Evolutionary conservation across 2,113 vertebrate genomes (phyloP), one percentile per base, ranked within the genome.

Genomic region (Plectropomus leopardus): DNA sequence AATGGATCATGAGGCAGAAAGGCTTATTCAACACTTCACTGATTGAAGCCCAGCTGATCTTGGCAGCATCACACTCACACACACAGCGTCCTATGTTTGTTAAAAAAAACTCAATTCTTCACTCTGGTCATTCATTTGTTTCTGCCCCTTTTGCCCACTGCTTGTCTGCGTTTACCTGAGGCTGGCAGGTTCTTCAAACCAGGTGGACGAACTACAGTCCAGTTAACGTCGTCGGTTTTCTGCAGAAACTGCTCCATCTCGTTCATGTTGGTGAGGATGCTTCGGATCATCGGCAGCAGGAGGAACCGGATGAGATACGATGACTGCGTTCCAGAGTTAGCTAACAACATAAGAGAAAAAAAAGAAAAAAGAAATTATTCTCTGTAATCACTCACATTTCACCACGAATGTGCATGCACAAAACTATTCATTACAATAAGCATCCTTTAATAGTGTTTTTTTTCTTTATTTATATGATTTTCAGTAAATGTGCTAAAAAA

Each of bases 201-300:
- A 0, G 96, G 94, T 0, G 95, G 95, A 10, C 95, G 90, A 16
- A 96, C 94, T 28, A 96, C 93, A 4, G 95, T 96, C 95, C 95
- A 96, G 86, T 88, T 92, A 58, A 96, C 85, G 87, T 96, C 94
- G 14, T 91, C 78, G 0, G 86, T 91, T 53, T 92, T 86, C 59
- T 88, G 76, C 59, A 96, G 83, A 72, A 90, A 85, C 53, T 82
- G 68, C 84, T 96, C 95, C 96, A 96, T 96, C 78, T 96, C 93
- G 17, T 92, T 74, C 96, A 96, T 96, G 90, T 96, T 95, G 74
- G 16, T 92, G 64, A 96, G 93, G 55, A 96, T 82, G 23, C 91
- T 95, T 70, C 93, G 91, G 63, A 96, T 96, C 81, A 96, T 80
- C 5, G 95, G 96, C 77, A 96, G 86, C 73, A 96, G 86, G 5